Base-by-base conservation (phyloP, 2,113 vertebrate genomes). In the Stercorarius parasiticus region DNA sequence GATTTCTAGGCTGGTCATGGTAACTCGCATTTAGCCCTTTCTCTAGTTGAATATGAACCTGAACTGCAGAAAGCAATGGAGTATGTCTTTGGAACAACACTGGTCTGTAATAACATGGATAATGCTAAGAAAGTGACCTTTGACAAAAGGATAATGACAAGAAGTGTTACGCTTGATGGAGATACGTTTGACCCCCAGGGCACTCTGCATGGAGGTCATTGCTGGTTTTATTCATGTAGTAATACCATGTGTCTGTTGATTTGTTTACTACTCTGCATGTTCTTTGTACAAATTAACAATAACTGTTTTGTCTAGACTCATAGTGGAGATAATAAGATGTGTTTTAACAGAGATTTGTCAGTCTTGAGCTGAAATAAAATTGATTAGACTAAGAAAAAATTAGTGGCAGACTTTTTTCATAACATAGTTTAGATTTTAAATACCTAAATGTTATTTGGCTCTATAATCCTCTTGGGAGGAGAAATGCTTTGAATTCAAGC, bases 11-110 rank as follows among this genome's bases (percentile, higher is more conserved):
- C 98, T 72, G 99, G 99, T 50, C 67, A 13, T 43, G 78, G 89
- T 82, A 99, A 99, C 18, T 98, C 98, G n/a, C 86, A 99, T 97
- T 95, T 99, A 29, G 99, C 99, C 84, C 97, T 99, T 97, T 98
- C 97, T 17, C 93, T 99, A 73, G 98, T 99, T 89, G 98, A 83
- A 6, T 99, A 99, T 21, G 98, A 99, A 26, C 73, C 98, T 23
- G 99, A 99, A 93, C 94, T 99, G 80, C 98, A 98, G n/a, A 99
- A 99, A 97, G 99, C 99, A 86, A 99, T 99, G 99, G 99, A 99
- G 97, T 99, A 99, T 85, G 99, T 99, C 42, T 99, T 99, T 92
- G 99, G 99, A 70, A 98, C 98, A 87, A 98, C 99, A 7, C 82
- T 99, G 92, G 97, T 99, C 80, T 99, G 99, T 72, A 98, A 99